Evolutionary conservation across 2,888 invertebrate species (phyloP).

Genomic region (Thymelicus sylvestris): DNA sequence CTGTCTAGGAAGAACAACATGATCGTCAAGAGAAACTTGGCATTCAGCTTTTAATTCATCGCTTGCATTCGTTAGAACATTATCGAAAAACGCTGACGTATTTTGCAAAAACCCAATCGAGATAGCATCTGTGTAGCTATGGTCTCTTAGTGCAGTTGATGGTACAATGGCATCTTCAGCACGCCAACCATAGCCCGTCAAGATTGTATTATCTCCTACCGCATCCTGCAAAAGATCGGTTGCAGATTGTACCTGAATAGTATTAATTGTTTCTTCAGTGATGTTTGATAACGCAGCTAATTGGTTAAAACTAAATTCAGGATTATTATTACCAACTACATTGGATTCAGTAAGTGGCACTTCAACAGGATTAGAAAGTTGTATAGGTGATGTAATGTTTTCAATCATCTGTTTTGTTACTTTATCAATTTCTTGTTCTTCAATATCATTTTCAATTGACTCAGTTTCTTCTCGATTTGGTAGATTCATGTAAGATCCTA

Average conservation of each 20-base stretch:
- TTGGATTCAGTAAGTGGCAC: slow-evolving; percentile 56
- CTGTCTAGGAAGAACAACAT: slow-evolving; percentile 52
- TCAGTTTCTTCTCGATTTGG: slow-evolving; percentile 15
- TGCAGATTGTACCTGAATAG: slow-evolving; percentile 65
- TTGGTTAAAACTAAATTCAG: slow-evolving; percentile 52
- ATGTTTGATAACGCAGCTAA: slow-evolving; percentile 65
- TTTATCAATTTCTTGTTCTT: slow-evolving; percentile 59
- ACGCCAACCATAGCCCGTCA: slow-evolving; percentile 61
- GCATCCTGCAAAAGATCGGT: slow-evolving; percentile 59
- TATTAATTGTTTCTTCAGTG: slow-evolving; percentile 69
- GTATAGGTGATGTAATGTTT: slow-evolving; percentile 73
- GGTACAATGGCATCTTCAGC: slow-evolving; percentile 42
- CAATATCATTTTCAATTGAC: slow-evolving; percentile 41
- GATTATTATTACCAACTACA: slow-evolving; percentile 43
- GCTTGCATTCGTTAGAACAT: slow-evolving; percentile 63
- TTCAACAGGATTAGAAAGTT: slow-evolving; percentile 70
- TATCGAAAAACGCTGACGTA: slow-evolving; percentile 61
- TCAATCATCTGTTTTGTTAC: slow-evolving; percentile 71
- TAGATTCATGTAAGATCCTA: not conserved
- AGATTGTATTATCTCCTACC: slow-evolving; percentile 42
- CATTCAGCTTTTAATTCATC: slow-evolving; percentile 71
- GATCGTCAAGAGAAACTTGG: slow-evolving; percentile 60
- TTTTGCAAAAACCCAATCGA: slow-evolving; percentile 58
- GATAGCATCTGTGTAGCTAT: slow-evolving; percentile 55
- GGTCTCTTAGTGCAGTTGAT: slow-evolving; percentile 44